Evolutionary conservation across 2,888 invertebrate species (phyloP).

Genomic region (Tribolium freemani): DNA sequence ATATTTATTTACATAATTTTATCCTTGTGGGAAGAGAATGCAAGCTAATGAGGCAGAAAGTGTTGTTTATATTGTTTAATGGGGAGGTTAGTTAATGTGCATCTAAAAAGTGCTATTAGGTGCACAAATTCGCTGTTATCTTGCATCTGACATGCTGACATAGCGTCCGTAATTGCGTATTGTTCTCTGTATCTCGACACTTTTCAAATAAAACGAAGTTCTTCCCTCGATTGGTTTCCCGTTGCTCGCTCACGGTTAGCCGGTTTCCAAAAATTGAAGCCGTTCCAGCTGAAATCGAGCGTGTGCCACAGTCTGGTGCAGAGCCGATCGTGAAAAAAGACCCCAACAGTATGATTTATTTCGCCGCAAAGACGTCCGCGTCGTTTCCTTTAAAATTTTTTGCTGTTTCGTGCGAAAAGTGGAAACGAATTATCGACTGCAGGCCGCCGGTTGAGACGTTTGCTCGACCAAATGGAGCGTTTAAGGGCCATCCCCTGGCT

Average conservation of each 20-base stretch:
- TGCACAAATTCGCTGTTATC: neutral
- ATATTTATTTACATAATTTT: no score
- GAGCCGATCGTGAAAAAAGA: constrained; percentile 4
- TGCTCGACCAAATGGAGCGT: constrained; percentile 14
- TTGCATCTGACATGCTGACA: neutral
- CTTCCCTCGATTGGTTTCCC: constrained; percentile 11
- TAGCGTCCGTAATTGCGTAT: neutral
- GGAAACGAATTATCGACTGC: constrained; percentile 31
- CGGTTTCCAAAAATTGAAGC: constrained; percentile 29
- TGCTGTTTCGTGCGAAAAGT: constrained; percentile 24
- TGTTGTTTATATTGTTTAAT: no score
- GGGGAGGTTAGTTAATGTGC: no score
- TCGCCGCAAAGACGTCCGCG: neutral
- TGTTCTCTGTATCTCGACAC: constrained; percentile 23
- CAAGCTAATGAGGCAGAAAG: no score
- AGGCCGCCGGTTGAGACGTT: neutral
- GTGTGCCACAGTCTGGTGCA: constrained; percentile 14
- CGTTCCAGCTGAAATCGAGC: constrained; percentile 16
- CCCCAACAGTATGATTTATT: constrained; percentile 21
- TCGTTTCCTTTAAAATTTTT: constrained; percentile 24
- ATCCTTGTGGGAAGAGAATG: no score
- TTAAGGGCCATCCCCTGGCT: constrained; percentile 5
- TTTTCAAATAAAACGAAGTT: neutral
- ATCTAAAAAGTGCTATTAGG: neutral
- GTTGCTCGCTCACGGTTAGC: constrained; percentile 13